Evolutionary conservation across 2,113 vertebrate genomes (phyloP).

Genomic region (Motacilla alba): DNA sequence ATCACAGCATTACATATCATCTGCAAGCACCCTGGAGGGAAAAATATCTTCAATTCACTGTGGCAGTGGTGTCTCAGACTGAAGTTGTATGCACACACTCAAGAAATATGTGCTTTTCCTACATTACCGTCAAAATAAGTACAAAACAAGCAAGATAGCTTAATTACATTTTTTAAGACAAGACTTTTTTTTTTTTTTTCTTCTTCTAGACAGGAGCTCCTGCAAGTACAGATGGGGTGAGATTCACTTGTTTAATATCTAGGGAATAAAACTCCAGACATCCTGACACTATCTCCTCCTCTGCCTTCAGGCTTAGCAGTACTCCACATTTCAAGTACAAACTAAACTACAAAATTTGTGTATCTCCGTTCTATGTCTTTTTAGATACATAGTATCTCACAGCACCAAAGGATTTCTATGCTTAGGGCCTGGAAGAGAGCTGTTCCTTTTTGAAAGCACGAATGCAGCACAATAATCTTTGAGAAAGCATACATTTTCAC

Average conservation of each 20-base stretch:
- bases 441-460: background rate
- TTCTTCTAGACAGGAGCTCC: background rate
- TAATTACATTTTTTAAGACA: background rate
- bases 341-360: background rate
- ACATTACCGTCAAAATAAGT: background rate
- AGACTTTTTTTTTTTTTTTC: background rate
- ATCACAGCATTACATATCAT: background rate
- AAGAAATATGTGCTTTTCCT: background rate
- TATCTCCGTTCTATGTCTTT: background rate
- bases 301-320: background rate
- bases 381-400: background rate
- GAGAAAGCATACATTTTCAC: background rate
- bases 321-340: conserved; percentile 6
- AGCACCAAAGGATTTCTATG: background rate
- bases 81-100: background rate
- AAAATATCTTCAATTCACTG: background rate
- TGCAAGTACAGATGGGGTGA: background rate
- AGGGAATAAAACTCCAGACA: background rate
- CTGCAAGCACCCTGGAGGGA: background rate
- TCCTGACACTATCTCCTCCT: background rate
- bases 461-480: background rate
- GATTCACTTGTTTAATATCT: background rate
- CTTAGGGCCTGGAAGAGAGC: background rate
- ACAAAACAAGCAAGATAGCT: background rate
- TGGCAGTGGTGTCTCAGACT: background rate